Evolutionary conservation across 92 coral and sea anemone genomes (phyloP), one percentile per base, ranked within the genome.

Genomic region (Palythoa grandis): DNA sequence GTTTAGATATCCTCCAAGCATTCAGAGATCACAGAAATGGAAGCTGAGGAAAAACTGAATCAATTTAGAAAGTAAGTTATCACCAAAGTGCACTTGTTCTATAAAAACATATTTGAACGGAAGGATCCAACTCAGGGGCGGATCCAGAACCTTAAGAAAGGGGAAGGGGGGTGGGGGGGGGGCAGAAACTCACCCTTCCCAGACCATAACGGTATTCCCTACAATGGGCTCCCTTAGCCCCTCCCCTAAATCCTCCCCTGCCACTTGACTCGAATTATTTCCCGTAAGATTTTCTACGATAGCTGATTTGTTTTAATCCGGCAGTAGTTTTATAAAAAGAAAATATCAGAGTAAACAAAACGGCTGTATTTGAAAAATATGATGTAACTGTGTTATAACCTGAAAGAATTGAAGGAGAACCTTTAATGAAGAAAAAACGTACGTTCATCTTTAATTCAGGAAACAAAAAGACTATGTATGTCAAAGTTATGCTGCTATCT

Each of bases 401-500:
- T 57, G 65, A 14, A 57, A 14, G 17, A 57, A 57, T 14, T 43
- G 8, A 43, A 7, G 48, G 8, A 43, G 5, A 43, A 43, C 48
- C 5, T 43, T 43, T 43, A 43, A 43, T 7, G 6, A 43, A 43
- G 48, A 43, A 43, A 1, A 43, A 43, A 43, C 22, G 15, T 68
- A 12, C 40, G 14, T 29, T 19, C 20, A 12, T 15, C 10, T 79
- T n/a, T 14, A 4, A 76, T 84, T 24, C 43, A 89, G 92, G 29
- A 78, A 89, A 72, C 92, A 89, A 50, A 78, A 67, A 11, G 29
- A 84, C 52, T 89, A 76, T 52, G 19, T 70, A 6, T 78, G 92
- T 72, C 88, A 68, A 22, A 89, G 92, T 78, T 89, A 84, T 23
- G 76, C 88, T 14, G 73, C 92, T 7, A 89, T 89, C 22, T 65